Percentiles rank a stretch among this genome's conserved stretches.
These are phyloP conservation scores for Tethya wilhelma DNA, from an alignment of 37 sponge, comb jelly and placozoan genomes.

Conservation along the genomic window DNA sequence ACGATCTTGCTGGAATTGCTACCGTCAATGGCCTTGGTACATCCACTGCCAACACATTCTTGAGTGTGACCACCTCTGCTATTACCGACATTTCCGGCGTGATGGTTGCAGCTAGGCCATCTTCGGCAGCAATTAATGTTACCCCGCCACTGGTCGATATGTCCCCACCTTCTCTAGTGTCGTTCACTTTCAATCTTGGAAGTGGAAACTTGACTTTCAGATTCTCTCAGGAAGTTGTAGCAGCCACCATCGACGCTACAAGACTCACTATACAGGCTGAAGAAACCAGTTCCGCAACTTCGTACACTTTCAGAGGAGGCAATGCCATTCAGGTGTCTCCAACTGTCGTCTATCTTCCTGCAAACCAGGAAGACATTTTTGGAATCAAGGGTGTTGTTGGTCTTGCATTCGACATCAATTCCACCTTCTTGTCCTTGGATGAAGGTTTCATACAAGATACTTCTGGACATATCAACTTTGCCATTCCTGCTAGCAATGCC, in stretches of 20 bases:
- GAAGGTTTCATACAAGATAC: slow-evolving; percentile 64
- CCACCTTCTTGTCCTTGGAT: slow-evolving; percentile 58
- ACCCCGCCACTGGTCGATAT: slow-evolving; percentile 62
- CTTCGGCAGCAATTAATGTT: slow-evolving; percentile 42
- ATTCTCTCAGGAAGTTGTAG: slow-evolving; percentile 65
- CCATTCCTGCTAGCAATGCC: slow-evolving; percentile 49
- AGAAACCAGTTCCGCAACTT: not conserved
- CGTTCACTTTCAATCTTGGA: slow-evolving; percentile 71
- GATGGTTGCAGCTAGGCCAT: slow-evolving; percentile 6
- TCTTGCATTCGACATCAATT: slow-evolving; percentile 53
- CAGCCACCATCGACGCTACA: slow-evolving; percentile 59
- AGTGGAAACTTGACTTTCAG: slow-evolving; percentile 64
- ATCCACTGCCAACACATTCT: slow-evolving; percentile 28
- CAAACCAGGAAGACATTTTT: slow-evolving; percentile 65
- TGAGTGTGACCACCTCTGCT: slow-evolving; percentile 40
- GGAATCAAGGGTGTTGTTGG: slow-evolving; percentile 62
- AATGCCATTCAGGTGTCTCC: slow-evolving; percentile 12
- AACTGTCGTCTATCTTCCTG: slow-evolving; percentile 28
- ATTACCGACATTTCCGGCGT: slow-evolving; percentile 69
- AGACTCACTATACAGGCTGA: slow-evolving; percentile 66
- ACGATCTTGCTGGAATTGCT: slow-evolving; percentile 57
- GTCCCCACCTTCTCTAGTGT: slow-evolving; percentile 64
- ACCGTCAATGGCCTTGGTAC: slow-evolving; percentile 46
- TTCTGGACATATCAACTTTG: slow-evolving; percentile 36
- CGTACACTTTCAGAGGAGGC: slow-evolving; percentile 65